A percentile compares a stretch with the other conserved stretches of the same genome.
Conservation (phyloP, 2,888 invertebrate species). For the Agrochola macilenta region DNA sequence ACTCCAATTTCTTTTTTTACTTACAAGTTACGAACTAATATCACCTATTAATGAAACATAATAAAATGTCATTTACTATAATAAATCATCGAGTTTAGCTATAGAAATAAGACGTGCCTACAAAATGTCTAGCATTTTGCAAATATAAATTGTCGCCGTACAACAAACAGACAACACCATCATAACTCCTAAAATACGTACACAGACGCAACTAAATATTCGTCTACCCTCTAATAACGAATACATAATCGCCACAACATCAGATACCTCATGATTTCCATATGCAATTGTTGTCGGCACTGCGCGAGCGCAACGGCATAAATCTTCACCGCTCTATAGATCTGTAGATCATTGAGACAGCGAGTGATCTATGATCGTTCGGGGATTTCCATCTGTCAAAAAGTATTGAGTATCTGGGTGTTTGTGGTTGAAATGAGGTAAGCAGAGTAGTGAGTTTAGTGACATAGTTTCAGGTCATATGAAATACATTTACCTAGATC, state of each 20-base stretch:
- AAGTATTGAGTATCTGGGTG: slow-evolving; percentile 51
- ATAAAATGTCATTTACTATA: neutral
- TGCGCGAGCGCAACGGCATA: slow-evolving; percentile 59
- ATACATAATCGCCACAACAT: slow-evolving; percentile 42
- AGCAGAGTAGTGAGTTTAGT: slow-evolving; percentile 38
- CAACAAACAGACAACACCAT: neutral
- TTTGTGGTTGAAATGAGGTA: slow-evolving; percentile 53
- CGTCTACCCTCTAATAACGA: slow-evolving; percentile 45
- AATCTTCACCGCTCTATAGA: slow-evolving; percentile 68
- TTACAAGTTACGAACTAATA: too few species aligned
- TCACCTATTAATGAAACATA: neutral
- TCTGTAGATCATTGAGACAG: slow-evolving; percentile 74
- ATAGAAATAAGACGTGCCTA: slow-evolving; percentile 7
- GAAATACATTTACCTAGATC: neutral
- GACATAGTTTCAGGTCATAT: slow-evolving; percentile 43
- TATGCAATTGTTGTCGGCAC: slow-evolving; percentile 63
- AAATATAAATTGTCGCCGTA: slow-evolving; percentile 2
- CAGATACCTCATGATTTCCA: slow-evolving; percentile 60
- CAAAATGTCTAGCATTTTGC: neutral
- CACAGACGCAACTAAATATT: slow-evolving; percentile 19
- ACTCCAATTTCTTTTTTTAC: too few species aligned
- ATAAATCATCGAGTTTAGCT: neutral
- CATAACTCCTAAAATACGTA: slow-evolving; percentile 15
- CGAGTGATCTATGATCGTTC: slow-evolving; percentile 68
- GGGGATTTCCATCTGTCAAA: slow-evolving; percentile 73